A percentile compares a stretch with the other conserved stretches of the same genome.
Conservation (phyloP, 2,113 vertebrate species). For the Anguilla japonica region DNA sequence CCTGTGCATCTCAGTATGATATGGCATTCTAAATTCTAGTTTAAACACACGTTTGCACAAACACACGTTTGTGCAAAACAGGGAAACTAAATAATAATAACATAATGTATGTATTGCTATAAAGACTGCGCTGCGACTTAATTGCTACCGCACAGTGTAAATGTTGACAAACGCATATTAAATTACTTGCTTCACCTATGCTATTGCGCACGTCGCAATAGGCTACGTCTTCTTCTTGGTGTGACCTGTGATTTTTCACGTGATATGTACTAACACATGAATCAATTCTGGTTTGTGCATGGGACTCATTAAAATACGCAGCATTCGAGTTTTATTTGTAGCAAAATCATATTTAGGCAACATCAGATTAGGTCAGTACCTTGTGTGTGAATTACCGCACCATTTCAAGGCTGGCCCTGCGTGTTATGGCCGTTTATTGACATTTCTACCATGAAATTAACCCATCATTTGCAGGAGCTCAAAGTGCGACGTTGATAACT, state of each 20-base stretch:
- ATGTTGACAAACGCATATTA: background rate
- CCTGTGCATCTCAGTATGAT: background rate
- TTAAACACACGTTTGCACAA: background rate
- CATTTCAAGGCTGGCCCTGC: background rate
- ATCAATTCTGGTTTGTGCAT: background rate
- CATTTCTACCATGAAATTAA: background rate
- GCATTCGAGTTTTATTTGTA: background rate
- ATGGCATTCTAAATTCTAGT: background rate
- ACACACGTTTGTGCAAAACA: background rate
- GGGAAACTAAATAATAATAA: background rate
- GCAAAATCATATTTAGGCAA: background rate
- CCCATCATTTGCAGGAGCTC: background rate
- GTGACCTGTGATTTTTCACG: background rate
- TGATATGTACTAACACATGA: background rate
- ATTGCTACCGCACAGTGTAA: background rate
- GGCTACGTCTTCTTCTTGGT: background rate
- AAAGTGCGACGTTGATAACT: background rate
- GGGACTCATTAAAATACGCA: background rate
- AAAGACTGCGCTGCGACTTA: background rate
- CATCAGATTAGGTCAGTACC: background rate
- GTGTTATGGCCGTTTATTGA: background rate
- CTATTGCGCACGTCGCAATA: background rate
- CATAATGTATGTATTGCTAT: background rate
- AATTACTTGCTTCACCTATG: background rate
- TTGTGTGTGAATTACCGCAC: background rate